Percentiles rank a stretch among this genome's conserved stretches.
These are phyloP conservation scores for Dreissena polymorpha DNA, from an alignment of 1,140 invertebrate species.

Conservation along the genomic window DNA sequence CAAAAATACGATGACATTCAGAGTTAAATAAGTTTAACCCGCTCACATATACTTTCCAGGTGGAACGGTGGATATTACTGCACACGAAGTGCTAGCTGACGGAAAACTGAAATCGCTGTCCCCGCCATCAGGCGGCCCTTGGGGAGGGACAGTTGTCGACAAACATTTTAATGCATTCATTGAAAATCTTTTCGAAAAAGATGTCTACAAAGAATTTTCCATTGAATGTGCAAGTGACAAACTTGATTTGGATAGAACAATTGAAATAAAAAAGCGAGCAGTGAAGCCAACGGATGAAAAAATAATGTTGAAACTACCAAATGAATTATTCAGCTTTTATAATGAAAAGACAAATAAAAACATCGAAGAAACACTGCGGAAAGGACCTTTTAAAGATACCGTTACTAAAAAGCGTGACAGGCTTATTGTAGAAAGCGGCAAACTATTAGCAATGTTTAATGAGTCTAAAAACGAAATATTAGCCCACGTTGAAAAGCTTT, in stretches of 20 bases:
- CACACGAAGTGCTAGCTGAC: background rate
- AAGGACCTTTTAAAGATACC: background rate
- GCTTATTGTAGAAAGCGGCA: slow-evolving; percentile 1
- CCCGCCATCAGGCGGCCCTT: slow-evolving; percentile 4
- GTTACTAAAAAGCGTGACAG: slow-evolving; percentile 14
- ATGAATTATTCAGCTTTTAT: slow-evolving; percentile 11
- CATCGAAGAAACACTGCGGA: background rate
- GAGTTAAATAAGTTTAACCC: too few relatives aligned
- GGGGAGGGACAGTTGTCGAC: slow-evolving; percentile 8
- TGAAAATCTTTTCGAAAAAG: background rate
- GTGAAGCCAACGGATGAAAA: slow-evolving; percentile 4
- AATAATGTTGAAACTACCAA: slow-evolving; percentile 30
- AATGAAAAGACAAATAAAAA: slow-evolving; percentile 5
- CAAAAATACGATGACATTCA: too few relatives aligned
- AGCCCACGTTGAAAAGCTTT: slow-evolving; percentile 7
- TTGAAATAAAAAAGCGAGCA: slow-evolving; percentile 51
- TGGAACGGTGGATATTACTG: slow-evolving; percentile 12
- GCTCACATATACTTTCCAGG: background rate
- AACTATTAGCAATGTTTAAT: slow-evolving; percentile 26
- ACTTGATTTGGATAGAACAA: slow-evolving; percentile 42
- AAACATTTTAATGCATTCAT: background rate
- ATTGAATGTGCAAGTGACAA: slow-evolving; percentile 23
- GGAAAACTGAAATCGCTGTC: background rate
- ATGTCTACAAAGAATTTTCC: background rate
- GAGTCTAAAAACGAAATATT: slow-evolving; percentile 24